Evolutionary conservation across 2,113 vertebrate genomes (phyloP).

Genomic region (Microtus richardsoni): DNA sequence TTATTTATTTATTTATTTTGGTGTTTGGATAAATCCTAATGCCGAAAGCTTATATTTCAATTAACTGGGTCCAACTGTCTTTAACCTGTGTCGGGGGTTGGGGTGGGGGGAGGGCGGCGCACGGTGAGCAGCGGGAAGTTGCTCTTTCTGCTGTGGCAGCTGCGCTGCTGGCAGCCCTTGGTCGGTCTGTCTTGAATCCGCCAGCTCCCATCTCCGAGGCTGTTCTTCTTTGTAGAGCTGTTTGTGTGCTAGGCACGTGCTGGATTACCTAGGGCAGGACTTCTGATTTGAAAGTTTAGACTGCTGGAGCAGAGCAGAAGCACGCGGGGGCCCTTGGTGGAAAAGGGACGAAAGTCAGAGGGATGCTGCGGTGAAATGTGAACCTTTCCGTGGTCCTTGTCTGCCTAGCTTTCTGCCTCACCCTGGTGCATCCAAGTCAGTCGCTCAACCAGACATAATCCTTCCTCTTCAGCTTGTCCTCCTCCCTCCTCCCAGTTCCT

Average conservation of each 20-base stretch:
- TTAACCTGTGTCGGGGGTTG: neutral
- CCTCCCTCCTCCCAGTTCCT: neutral
- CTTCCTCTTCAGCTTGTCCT: neutral
- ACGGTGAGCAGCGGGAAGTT: neutral
- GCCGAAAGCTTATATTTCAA: slow-evolving; percentile 78
- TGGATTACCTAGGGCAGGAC: neutral
- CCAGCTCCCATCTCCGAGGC: neutral
- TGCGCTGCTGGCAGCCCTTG: neutral
- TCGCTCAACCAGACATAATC: fast-evolving
- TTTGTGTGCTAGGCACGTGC: neutral
- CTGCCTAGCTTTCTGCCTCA: neutral
- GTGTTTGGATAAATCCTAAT: slow-evolving; percentile 64
- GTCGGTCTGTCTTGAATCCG: slow-evolving; percentile 29
- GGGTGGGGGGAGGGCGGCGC: no score
- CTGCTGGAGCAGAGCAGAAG: neutral
- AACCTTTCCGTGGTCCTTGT: fast-evolving
- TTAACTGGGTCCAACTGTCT: slow-evolving; percentile 74
- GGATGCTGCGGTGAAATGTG: no score
- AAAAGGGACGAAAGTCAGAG: fast-evolving
- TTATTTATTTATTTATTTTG: slow-evolving; percentile 3
- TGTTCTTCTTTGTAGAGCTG: neutral
- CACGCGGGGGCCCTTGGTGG: fast-evolving
- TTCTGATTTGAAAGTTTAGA: neutral
- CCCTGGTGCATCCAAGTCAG: neutral
- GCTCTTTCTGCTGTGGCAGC: neutral